Evolutionary conservation across 1,140 invertebrate species (phyloP).

Genomic region (Rhagoletis zephyria): DNA sequence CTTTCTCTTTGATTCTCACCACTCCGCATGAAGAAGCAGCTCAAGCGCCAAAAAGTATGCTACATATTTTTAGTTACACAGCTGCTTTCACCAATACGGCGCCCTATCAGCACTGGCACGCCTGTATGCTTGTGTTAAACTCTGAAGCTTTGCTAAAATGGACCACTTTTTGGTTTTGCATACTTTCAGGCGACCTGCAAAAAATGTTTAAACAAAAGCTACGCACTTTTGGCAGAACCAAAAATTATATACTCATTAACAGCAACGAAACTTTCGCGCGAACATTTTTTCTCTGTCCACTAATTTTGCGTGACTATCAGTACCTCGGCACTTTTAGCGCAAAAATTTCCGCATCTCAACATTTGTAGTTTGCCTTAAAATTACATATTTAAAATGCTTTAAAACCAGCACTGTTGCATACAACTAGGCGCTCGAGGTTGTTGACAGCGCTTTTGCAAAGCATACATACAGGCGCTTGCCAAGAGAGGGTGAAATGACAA

Average conservation of each 20-base stretch:
- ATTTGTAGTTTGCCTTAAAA: constrained; percentile 26
- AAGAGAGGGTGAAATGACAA: constrained; percentile 29
- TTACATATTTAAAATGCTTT: neutral
- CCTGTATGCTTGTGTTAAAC: too few relatives aligned
- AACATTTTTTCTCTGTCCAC: too few relatives aligned
- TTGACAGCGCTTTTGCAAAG: neutral
- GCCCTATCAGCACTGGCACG: too few relatives aligned
- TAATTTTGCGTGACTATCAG: too few relatives aligned
- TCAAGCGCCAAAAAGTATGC: constrained; percentile 36
- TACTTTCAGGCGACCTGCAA: neutral
- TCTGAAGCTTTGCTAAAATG: too few relatives aligned
- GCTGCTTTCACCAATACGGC: neutral
- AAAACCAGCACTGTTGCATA: neutral
- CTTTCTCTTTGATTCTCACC: neutral
- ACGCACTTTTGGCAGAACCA: neutral
- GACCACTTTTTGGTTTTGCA: neutral
- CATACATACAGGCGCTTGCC: constrained; percentile 3
- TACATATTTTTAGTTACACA: neutral
- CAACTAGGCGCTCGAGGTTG: constrained; percentile 34
- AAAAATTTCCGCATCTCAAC: neutral
- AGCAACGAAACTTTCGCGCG: neutral
- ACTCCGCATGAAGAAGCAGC: neutral
- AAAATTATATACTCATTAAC: neutral
- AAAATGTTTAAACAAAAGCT: neutral
- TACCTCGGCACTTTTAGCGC: neutral